A percentile compares a stretch with the other conserved stretches of the same genome.
These are phyloP conservation scores for Perognathus longimembris DNA, from an alignment of 2,113 vertebrate species.

Conservation along the genomic window DNA sequence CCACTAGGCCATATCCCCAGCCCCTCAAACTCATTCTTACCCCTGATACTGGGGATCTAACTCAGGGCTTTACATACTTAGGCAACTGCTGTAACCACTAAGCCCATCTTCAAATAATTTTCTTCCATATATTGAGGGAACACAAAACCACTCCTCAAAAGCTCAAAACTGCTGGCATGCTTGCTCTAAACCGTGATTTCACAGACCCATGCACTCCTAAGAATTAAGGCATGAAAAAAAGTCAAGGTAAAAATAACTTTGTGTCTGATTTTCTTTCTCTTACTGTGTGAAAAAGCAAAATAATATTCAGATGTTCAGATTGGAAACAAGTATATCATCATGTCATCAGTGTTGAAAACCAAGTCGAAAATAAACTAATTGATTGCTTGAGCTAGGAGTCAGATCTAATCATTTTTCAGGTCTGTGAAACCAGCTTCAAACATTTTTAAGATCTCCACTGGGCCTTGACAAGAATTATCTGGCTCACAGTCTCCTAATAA, in stretches of 20 bases:
- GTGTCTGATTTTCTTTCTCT: conserved; percentile 33
- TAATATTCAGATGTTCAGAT: conserved; percentile 14
- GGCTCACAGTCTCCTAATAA: conserved; percentile 49
- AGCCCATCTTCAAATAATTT: background rate
- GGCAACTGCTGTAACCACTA: background rate
- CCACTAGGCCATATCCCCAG: too few species aligned
- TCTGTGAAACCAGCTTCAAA: conserved; percentile 63
- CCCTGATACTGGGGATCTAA: background rate
- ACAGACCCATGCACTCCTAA: background rate
- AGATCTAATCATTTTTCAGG: conserved; percentile 29
- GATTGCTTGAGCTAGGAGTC: conserved; percentile 52
- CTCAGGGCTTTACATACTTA: background rate
- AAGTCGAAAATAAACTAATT: conserved; percentile 50
- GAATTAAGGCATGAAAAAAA: conserved; percentile 38
- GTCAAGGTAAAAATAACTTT: conserved; percentile 62
- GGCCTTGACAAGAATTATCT: conserved; percentile 59
- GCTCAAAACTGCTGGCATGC: background rate
- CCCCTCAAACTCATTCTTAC: background rate
- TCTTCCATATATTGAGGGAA: background rate
- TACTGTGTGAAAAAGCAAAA: conserved; percentile 48
- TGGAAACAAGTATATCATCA: conserved; percentile 34
- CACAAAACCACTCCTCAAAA: conserved; percentile 1
- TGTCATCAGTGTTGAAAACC: background rate
- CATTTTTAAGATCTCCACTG: conserved; percentile 61
- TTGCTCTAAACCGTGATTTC: conserved; percentile 4